These are phyloP conservation scores for Agrochola circellaris DNA, from an alignment of 2,888 invertebrate species.

Conservation along the genomic window DNA sequence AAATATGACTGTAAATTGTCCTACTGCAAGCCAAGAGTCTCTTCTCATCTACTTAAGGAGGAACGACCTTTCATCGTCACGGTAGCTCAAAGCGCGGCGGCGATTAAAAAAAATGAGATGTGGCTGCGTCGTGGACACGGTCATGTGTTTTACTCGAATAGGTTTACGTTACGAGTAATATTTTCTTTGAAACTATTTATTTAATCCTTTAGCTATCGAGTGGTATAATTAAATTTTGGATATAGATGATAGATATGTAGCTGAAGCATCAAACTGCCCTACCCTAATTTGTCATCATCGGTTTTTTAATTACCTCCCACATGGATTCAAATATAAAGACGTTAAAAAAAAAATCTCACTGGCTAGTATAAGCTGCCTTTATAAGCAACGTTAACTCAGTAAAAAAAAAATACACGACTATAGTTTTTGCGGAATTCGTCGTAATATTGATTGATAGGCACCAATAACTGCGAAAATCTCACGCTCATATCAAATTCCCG, in stretches of 20 bases:
- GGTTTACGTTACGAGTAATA: too few relatives aligned
- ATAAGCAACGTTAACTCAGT: not conserved
- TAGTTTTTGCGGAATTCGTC: not conserved
- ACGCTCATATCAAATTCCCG: not conserved
- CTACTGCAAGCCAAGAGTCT: not conserved
- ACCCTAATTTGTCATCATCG: too few relatives aligned
- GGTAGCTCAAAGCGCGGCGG: not conserved
- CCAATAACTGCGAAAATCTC: not conserved
- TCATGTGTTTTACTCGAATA: too few relatives aligned
- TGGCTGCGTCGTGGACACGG: too few relatives aligned
- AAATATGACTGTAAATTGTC: not conserved
- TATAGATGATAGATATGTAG: too few relatives aligned
- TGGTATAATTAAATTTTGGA: too few relatives aligned
- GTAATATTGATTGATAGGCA: not conserved
- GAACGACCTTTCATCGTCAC: not conserved
- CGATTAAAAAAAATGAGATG: not conserved
- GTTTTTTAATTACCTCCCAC: too few relatives aligned
- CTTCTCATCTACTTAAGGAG: not conserved
- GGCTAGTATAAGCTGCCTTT: too few relatives aligned
- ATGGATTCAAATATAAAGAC: too few relatives aligned
- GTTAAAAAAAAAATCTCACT: not conserved
- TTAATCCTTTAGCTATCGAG: too few relatives aligned
- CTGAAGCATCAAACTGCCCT: too few relatives aligned
- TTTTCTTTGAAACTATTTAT: too few relatives aligned
- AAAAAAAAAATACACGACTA: not conserved